A percentile compares a stretch with the other conserved stretches of the same genome.
These are phyloP conservation scores for Orgyia antiqua DNA, from an alignment of 2,888 invertebrate species.

Conservation along the genomic window DNA sequence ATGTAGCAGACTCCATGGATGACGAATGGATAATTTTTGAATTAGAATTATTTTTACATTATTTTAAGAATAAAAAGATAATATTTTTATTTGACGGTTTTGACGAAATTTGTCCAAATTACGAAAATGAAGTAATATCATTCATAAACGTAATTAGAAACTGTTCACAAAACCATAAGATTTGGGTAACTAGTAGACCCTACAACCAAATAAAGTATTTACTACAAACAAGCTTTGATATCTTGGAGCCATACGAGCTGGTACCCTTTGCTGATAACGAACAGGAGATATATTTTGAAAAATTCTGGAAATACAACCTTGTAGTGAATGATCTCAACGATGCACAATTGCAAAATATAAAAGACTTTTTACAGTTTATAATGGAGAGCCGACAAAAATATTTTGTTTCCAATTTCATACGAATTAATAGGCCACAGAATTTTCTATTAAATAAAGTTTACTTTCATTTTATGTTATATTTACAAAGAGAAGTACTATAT, in stretches of 20 bases:
- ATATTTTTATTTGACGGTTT: constrained; percentile 3
- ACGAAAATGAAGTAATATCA: neutral
- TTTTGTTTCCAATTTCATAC: neutral
- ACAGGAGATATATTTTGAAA: neutral
- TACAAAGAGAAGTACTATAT: neutral
- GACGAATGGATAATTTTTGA: constrained; percentile 1
- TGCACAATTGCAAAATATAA: neutral
- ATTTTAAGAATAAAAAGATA: neutral
- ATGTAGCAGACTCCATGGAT: neutral
- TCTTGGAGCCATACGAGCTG: neutral
- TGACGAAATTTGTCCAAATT: constrained; percentile 2
- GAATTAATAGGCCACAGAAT: constrained; percentile 1
- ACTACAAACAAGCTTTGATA: neutral
- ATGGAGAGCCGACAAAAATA: neutral
- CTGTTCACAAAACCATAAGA: neutral
- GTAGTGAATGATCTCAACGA: neutral
- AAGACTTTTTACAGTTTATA: neutral
- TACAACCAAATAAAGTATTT: neutral
- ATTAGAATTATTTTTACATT: neutral
- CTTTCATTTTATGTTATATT: neutral
- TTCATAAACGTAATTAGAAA: neutral
- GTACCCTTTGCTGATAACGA: neutral
- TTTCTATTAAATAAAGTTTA: constrained; percentile 1
- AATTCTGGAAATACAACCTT: neutral
- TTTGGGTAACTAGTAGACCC: constrained; percentile 2